These are phyloP conservation scores for Dasyprocta punctata DNA, from an alignment of 2,113 vertebrate species.

Conservation along the genomic window DNA sequence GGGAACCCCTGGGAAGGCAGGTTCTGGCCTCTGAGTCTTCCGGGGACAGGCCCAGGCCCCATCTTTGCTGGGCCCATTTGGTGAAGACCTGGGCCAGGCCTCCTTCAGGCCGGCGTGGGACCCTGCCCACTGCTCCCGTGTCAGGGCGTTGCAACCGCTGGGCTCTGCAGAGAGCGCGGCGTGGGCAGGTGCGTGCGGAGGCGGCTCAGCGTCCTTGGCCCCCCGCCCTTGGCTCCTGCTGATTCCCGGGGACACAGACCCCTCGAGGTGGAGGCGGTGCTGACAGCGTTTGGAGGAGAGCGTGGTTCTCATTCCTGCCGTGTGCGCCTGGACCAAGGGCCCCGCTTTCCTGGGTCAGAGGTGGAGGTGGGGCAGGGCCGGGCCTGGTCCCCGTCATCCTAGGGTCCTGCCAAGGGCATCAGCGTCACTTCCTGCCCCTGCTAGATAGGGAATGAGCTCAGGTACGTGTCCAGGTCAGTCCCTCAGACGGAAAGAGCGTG, in stretches of 20 bases:
- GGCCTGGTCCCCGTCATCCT: no score
- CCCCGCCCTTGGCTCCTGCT: no score
- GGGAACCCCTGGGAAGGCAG: no score
- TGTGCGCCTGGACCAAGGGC: not conserved
- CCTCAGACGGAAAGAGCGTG: not conserved
- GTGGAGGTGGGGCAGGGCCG: not conserved
- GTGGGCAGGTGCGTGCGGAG: no score
- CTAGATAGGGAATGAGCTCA: not conserved
- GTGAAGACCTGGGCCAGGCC: not conserved
- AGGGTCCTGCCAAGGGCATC: not conserved
- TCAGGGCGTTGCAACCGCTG: rapidly evolving
- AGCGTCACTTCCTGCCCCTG: not conserved
- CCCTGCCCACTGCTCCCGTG: not conserved
- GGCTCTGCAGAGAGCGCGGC: no score
- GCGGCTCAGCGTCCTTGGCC: no score
- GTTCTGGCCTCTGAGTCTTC: not conserved
- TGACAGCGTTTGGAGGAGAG: not conserved
- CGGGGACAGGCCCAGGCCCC: rapidly evolving
- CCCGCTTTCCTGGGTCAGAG: not conserved
- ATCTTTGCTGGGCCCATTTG: not conserved
- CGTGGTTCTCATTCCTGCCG: not conserved
- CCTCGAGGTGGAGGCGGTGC: no score
- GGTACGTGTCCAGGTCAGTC: not conserved
- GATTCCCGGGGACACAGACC: not conserved
- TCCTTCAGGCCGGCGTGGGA: not conserved